A percentile compares a stretch with the other conserved stretches of the same genome.
These are phyloP conservation scores for Patella ulyssiponensis DNA, from an alignment of 2,888 invertebrate genomes.

Conservation along the genomic window DNA sequence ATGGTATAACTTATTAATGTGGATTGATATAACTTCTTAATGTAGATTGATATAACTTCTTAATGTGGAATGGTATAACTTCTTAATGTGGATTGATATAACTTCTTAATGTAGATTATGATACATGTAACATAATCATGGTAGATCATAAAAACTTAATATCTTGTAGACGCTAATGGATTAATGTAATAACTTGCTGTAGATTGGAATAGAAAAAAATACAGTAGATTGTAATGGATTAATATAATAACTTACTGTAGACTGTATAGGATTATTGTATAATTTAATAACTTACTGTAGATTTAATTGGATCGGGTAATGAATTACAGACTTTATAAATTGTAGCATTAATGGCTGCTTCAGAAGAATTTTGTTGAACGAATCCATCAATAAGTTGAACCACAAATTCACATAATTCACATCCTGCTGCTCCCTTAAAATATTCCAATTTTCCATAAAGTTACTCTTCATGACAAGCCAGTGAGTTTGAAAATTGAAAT, in stretches of 20 bases:
- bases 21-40: no score
- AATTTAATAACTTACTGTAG: slow-evolving; percentile 26
- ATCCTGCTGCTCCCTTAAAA: slow-evolving; percentile 32
- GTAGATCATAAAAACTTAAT: background rate
- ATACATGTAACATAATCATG: background rate
- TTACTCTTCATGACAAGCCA: no score
- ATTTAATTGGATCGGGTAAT: slow-evolving; percentile 39
- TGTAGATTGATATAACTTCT: no score
- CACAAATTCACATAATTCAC: slow-evolving; percentile 43
- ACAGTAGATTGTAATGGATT: background rate
- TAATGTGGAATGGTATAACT: no score
- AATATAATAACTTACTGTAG: slow-evolving; percentile 9
- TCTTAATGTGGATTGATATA: background rate
- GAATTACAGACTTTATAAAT: slow-evolving; percentile 38
- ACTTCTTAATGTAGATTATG: background rate
- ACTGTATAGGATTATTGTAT: background rate
- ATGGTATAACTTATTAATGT: background rate
- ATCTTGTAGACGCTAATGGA: no score
- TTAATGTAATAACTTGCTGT: background rate
- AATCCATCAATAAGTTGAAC: slow-evolving; percentile 36
- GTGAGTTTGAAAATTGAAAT: no score
- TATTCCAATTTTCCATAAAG: no score
- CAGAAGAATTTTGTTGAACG: slow-evolving; percentile 34
- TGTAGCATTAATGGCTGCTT: slow-evolving; percentile 39
- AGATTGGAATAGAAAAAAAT: background rate